Percentiles rank a stretch among this genome's conserved stretches.
Evolutionary conservation across 2,888 invertebrate genomes (phyloP).

Genomic region (Limnephilus auricula): DNA sequence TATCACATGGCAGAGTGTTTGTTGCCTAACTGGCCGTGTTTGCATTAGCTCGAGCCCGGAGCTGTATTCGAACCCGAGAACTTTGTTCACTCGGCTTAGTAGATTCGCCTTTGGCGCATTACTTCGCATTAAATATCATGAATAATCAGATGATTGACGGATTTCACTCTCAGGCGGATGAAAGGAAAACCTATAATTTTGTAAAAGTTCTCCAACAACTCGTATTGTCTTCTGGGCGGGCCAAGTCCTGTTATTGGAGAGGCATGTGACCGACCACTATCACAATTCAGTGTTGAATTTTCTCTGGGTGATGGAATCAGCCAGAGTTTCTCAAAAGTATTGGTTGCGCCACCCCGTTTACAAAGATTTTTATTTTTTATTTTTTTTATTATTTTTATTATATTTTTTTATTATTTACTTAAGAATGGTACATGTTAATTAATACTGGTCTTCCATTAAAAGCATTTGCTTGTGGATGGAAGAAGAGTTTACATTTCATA

Average conservation of each 20-base stretch:
- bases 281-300: not conserved
- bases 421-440: no score
- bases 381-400: no score
- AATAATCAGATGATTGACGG: not conserved
- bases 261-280: not conserved
- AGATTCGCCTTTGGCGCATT: not conserved
- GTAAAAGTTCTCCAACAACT: not conserved
- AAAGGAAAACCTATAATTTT: constrained; percentile 2
- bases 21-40: constrained; percentile 2
- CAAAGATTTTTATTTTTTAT: not conserved
- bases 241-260: not conserved
- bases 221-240: not conserved
- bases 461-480: no score
- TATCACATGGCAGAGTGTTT: not conserved
- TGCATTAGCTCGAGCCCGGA: not conserved
- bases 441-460: no score
- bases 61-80: not conserved
- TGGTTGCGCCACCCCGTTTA: not conserved
- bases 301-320: not conserved
- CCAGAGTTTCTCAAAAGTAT: not conserved
- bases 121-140: constrained; percentile 2
- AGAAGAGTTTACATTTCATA: no score
- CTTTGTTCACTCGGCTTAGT: not conserved
- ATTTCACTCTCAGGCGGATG: not conserved
- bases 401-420: no score